Base-by-base conservation (phyloP, 2,113 vertebrate genomes). In the Hyperoodon ampullatus region DNA sequence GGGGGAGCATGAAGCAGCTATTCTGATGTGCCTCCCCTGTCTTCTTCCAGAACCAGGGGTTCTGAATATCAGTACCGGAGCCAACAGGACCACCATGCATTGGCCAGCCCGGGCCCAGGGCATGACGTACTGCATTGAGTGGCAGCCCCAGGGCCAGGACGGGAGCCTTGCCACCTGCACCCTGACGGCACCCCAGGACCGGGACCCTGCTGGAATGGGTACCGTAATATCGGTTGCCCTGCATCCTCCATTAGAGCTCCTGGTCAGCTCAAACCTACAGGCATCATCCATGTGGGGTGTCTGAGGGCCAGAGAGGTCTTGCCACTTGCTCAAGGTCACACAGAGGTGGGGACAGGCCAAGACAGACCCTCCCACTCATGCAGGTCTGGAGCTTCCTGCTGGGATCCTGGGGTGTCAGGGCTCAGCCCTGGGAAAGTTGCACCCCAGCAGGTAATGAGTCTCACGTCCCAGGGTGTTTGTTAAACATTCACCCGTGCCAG, bases 71-170 rank as follows among this genome's bases (percentile, higher is more conserved):
- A 96, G n/a, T 0, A 6, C 80, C 0, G 72, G 35, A 0, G 88
- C 61, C 0, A 0, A 68, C 0, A 11, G 19, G 1, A 35, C 97
- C n/a, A 85, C 0, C 0, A 18, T n/a, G 0, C 2, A 0, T 1
- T 99, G 98, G 99, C 65, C 94, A 24, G 96, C 90, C 19, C 4
- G 1, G 0, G 72, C 60, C 1, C 16, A 28, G 0, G 85, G 80
- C 0, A 9, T 2, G 0, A 5, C 12, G 0, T 98, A 98, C 61
- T 99, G 98, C 97, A 95, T 98, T 0, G 98, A 99, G 94, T 97
- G 94, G 94, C 97, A 97, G 85, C 39, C 1, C 0, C 83, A 50
- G 16, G n/a, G 1, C 0, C 86, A 11, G 28, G 10, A 55, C 0
- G 1, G 10, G 0, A 10, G 10, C 2, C 13, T 0, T 0, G 50